Percentiles rank a stretch among this genome's conserved stretches.
Evolutionary conservation across 2,888 invertebrate species (phyloP).

Genomic region (Phengaris arion): DNA sequence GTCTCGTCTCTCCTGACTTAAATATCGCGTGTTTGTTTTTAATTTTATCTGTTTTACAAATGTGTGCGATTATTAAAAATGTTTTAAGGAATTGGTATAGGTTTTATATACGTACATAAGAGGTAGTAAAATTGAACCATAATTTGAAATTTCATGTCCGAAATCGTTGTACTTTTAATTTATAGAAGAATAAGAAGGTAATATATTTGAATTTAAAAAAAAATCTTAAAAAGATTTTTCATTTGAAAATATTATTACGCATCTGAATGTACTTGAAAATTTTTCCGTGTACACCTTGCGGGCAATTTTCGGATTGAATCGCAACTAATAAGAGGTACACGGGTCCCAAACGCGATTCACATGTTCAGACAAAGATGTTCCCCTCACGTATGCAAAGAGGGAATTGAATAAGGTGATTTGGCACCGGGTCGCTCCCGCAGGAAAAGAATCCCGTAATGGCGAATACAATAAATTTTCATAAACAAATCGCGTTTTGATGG

Average conservation of each 20-base stretch:
- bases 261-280: background rate
- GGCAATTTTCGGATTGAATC: conserved; percentile 68
- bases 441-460: conserved; percentile 79
- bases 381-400: conserved; percentile 79
- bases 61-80: background rate
- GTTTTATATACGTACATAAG: no score
- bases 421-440: conserved; percentile 74
- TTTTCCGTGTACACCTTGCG: conserved; percentile 44
- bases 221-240: background rate
- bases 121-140: no score
- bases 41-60: background rate
- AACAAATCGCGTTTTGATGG: conserved; percentile 80
- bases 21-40: conserved; percentile 23
- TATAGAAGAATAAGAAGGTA: no score
- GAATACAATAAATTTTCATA: conserved; percentile 80
- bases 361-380: conserved; percentile 74
- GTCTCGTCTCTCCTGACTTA: conserved; percentile 35
- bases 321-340: conserved; percentile 76
- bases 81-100: no score
- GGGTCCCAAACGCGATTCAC: conserved; percentile 75
- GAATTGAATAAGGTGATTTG: conserved; percentile 80
- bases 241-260: background rate
- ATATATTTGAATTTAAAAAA: conserved; percentile 26
- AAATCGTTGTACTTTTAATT: no score
- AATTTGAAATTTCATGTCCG: no score